Percentiles rank a stretch among this genome's conserved stretches.
Conservation (phyloP, 2,113 vertebrate species). For the Epinephelus moara region DNA sequence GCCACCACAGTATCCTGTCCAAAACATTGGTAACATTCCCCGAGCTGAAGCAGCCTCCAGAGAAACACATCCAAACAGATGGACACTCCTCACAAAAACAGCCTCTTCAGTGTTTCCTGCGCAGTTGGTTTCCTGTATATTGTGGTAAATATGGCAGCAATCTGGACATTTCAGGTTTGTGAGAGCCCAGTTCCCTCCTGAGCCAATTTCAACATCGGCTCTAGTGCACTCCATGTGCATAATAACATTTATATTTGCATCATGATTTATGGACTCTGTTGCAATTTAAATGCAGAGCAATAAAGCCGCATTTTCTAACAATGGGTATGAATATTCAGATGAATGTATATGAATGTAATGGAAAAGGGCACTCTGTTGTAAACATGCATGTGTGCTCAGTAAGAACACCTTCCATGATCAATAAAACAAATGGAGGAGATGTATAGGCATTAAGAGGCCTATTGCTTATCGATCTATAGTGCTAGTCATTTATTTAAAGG, state of each 20-base stretch:
- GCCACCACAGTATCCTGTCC: slow-evolving; percentile 69
- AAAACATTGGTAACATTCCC: slow-evolving; percentile 60
- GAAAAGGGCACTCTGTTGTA: not conserved
- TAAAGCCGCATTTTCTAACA: not conserved
- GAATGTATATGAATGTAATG: not conserved
- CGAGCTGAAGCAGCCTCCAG: slow-evolving; percentile 56
- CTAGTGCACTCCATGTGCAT: not conserved
- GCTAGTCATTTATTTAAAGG: too few relatives aligned
- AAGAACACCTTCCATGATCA: not conserved
- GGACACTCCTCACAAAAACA: slow-evolving; percentile 45
- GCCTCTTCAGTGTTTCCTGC: slow-evolving; percentile 38
- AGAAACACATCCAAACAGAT: slow-evolving; percentile 59
- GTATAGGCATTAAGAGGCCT: not conserved
- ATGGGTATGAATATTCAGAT: not conserved
- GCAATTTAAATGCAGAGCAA: not conserved
- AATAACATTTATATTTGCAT: slow-evolving; percentile 16
- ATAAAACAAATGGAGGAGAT: not conserved
- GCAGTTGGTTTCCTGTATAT: slow-evolving; percentile 37
- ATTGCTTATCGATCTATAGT: not conserved
- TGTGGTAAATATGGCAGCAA: slow-evolving; percentile 26
- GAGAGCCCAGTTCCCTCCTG: not conserved
- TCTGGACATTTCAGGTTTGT: not conserved
- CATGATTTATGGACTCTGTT: not conserved
- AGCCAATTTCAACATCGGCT: slow-evolving; percentile 8
- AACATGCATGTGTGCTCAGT: not conserved